Conservation (phyloP, 2,888 invertebrate genomes). For the Ryuthela nishihirai region DNA sequence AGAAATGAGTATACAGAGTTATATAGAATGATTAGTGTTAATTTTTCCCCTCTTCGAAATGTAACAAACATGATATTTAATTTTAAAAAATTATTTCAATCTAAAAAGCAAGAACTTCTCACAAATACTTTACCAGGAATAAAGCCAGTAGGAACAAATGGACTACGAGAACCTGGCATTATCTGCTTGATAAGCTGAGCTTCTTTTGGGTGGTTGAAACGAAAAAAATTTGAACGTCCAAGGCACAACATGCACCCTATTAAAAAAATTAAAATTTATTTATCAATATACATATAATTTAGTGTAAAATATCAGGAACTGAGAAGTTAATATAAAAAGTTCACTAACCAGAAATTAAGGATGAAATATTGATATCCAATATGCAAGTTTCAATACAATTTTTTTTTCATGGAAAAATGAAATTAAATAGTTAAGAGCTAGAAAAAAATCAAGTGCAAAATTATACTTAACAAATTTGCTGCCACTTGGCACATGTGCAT, state of each 20-base stretch:
- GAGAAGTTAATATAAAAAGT: background rate
- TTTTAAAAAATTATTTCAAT: background rate
- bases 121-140: constrained; percentile 51
- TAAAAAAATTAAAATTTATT: constrained; percentile 33
- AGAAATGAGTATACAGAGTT: no score
- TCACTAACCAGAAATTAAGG: background rate
- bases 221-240: constrained; percentile 83
- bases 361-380: no score
- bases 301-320: background rate
- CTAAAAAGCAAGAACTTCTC: no score
- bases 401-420: no score
- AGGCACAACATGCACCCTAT: constrained; percentile 86
- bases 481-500: no score
- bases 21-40: no score
- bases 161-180: constrained; percentile 69
- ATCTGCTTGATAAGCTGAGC: constrained; percentile 81
- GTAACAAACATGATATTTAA: background rate
- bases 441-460: no score
- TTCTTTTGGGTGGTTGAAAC: constrained; percentile 89
- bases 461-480: no score
- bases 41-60: no score
- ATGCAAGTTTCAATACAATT: no score
- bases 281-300: background rate
- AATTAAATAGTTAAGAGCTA: no score
- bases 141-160: constrained; percentile 73